Evolutionary conservation across 2,888 invertebrate species (phyloP).

Genomic region (Tetramorium bicarinatum): DNA sequence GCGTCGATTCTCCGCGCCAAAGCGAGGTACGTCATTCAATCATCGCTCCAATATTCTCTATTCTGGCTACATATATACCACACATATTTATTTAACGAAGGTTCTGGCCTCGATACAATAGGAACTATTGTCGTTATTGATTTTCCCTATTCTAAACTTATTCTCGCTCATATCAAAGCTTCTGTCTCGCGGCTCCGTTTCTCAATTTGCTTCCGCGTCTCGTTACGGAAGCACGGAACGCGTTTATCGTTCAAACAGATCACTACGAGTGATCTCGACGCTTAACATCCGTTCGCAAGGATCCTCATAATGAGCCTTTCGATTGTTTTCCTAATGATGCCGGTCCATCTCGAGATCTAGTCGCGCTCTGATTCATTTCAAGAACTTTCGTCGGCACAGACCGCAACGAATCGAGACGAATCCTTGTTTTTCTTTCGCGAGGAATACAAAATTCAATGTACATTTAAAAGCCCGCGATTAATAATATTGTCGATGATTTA

Average conservation of each 20-base stretch:
- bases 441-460: neutral
- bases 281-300: neutral
- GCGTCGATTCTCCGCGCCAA: neutral
- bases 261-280: neutral
- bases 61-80: neutral
- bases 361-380: neutral
- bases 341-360: neutral
- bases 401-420: neutral
- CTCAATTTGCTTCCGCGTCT: neutral
- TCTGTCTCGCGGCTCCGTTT: neutral
- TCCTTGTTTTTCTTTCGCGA: neutral
- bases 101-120: neutral
- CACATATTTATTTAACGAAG: slow-evolving; percentile 14
- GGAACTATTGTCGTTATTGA: slow-evolving; percentile 24
- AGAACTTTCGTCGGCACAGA: neutral
- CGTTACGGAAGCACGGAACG: neutral
- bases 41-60: neutral
- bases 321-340: neutral
- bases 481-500: slow-evolving; percentile 2
- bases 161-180: neutral
- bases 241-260: neutral
- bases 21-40: neutral
- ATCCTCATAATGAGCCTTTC: neutral
- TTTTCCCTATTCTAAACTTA: slow-evolving; percentile 32
- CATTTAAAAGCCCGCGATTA: neutral